A percentile compares a stretch with the other conserved stretches of the same genome.
These are phyloP conservation scores for Gambusia affinis DNA, from an alignment of 2,113 vertebrate genomes.

Conservation along the genomic window DNA sequence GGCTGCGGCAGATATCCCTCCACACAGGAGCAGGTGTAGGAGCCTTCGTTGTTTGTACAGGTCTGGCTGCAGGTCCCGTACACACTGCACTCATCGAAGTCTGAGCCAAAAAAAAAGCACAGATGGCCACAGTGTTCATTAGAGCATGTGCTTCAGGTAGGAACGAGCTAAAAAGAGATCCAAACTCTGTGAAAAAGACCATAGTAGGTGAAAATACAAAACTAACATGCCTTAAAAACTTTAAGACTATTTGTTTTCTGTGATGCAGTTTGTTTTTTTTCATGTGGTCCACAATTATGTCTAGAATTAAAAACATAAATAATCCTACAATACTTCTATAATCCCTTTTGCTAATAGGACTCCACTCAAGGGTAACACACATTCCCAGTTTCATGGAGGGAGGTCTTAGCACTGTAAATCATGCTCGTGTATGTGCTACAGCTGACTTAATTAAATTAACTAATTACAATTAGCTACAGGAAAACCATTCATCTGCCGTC, in stretches of 20 bases:
- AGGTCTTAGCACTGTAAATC: too few relatives aligned
- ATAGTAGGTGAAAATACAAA: not conserved
- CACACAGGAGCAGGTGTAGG: conserved; percentile 91
- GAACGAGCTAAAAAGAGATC: not conserved
- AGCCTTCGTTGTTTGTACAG: conserved; percentile 89
- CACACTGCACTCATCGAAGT: conserved; percentile 91
- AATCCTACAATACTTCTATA: too few relatives aligned
- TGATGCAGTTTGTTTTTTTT: not conserved
- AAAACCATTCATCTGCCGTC: too few relatives aligned
- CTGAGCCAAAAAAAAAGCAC: conserved; percentile 68
- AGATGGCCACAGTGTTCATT: conserved; percentile 8
- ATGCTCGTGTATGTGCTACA: too few relatives aligned
- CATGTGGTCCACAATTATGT: too few relatives aligned
- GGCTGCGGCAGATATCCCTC: conserved; percentile 94
- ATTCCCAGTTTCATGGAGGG: too few relatives aligned
- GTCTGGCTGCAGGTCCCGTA: conserved; percentile 97
- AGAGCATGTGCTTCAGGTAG: not conserved
- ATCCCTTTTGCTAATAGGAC: too few relatives aligned
- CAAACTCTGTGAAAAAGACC: not conserved
- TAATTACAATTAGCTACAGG: too few relatives aligned
- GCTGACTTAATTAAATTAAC: too few relatives aligned
- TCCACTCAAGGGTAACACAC: too few relatives aligned
- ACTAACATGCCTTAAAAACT: not conserved
- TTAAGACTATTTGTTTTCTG: not conserved
- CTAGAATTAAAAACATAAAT: too few relatives aligned